Evolutionary conservation across 2,113 vertebrate species (phyloP), one percentile per base, ranked within the genome.

Genomic region (Procavia capensis): DNA sequence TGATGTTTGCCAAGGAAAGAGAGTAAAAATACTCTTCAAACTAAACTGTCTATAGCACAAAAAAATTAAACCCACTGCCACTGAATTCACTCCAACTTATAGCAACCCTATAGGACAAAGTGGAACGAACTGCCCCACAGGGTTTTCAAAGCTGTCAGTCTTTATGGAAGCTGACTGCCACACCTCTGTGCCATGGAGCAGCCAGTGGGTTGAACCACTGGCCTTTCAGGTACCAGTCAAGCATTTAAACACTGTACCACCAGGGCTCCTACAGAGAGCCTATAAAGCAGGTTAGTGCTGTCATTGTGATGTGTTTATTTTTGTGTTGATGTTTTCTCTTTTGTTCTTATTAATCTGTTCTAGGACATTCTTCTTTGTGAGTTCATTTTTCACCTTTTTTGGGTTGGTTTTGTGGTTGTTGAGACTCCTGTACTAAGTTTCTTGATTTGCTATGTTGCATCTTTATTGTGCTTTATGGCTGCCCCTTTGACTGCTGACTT

Each of bases 251-350:
- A 70, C 34, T 70, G 34, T 22, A 11, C 68, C 34, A 22, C 27
- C n/a, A 70, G 68, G 11, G 19, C 19, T 70, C 17, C n/a, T 45
- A 84, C n/a, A 10, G 59, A 86, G 5, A 6, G 41, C 68, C 79
- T 61, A 45, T 45, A 78, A 80, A 68, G 57, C 54, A 91, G 89
- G 96, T 93, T 66, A 64, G 75, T 86, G 64, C n/a, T n/a, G n/a
- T n/a, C n/a, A n/a, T n/a, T n/a, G n/a, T n/a, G n/a, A n/a, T n/a
- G n/a, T n/a, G n/a, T n/a, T n/a, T n/a, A n/a, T n/a, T n/a, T n/a
- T n/a, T n/a, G n/a, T n/a, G n/a, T n/a, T n/a, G n/a, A n/a, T n/a
- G n/a, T n/a, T n/a, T n/a, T n/a, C n/a, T n/a, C n/a, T n/a, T n/a
- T n/a, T n/a, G n/a, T n/a, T n/a, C n/a, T n/a, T n/a, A n/a, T n/a